These are phyloP conservation scores for Drosophila grimshawi DNA, from an alignment of 1,140 invertebrate species.

Conservation along the genomic window DNA sequence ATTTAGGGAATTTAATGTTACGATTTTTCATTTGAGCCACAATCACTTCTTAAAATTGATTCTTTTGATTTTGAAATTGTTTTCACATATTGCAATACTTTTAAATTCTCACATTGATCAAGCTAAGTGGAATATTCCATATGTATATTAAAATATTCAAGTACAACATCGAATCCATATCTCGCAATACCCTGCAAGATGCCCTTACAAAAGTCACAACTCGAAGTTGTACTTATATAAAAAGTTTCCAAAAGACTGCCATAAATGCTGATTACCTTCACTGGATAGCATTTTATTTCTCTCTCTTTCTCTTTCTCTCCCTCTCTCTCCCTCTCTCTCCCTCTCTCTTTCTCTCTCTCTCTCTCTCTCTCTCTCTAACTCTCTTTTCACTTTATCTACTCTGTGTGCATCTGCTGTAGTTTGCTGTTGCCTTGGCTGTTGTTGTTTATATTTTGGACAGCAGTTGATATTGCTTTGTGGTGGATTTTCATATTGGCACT, in stretches of 20 bases:
- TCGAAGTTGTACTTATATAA: background rate
- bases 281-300: slow-evolving; percentile 9
- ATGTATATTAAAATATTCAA: too few species aligned
- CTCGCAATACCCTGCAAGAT: background rate
- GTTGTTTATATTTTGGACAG: slow-evolving; percentile 64
- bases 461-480: slow-evolving; percentile 58
- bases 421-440: slow-evolving; percentile 15
- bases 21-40: too few species aligned
- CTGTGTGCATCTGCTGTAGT: too few species aligned
- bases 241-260: slow-evolving; percentile 45
- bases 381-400: background rate
- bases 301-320: background rate
- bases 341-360: background rate
- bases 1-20: too few species aligned
- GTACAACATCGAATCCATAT: too few species aligned
- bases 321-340: background rate
- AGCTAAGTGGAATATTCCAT: too few species aligned
- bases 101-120: too few species aligned
- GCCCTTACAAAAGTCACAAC: slow-evolving; percentile 2
- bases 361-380: background rate
- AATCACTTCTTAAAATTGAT: too few species aligned
- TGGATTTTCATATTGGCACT: slow-evolving; percentile 79
- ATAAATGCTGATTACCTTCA: slow-evolving; percentile 78
- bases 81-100: too few species aligned
- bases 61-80: too few species aligned